These are phyloP conservation scores for Anoplophora glabripennis DNA, from an alignment of 1,140 invertebrate species.

Conservation along the genomic window DNA sequence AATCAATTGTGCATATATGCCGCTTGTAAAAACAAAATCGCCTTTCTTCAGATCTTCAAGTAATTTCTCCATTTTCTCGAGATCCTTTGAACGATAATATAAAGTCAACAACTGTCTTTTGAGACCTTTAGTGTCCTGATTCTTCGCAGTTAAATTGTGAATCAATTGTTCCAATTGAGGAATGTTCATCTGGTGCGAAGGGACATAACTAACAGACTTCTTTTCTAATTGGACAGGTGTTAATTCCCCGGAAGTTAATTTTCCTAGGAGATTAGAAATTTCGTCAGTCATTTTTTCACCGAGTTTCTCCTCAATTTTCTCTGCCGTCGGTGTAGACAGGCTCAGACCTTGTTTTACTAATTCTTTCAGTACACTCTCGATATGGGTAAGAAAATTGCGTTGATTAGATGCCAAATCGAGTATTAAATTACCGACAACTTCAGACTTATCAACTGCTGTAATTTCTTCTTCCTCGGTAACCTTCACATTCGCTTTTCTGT, in stretches of 20 bases:
- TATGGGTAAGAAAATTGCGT: constrained; percentile 34
- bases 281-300: constrained; percentile 60
- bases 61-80: constrained; percentile 57
- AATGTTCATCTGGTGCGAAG: constrained; percentile 43
- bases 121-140: constrained; percentile 53
- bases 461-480: constrained; percentile 26
- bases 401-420: constrained; percentile 46
- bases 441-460: constrained; percentile 33
- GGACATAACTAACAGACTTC: constrained; percentile 36
- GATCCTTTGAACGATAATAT: constrained; percentile 62
- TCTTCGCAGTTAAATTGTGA: constrained; percentile 52
- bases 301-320: constrained; percentile 59
- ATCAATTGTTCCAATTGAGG: constrained; percentile 56
- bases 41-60: constrained; percentile 47
- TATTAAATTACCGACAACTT: constrained; percentile 54
- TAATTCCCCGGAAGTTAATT: constrained; percentile 63
- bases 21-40: constrained; percentile 56
- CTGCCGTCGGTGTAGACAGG: constrained; percentile 57
- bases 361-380: constrained; percentile 51
- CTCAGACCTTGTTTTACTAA: constrained; percentile 62
- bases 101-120: constrained; percentile 60
- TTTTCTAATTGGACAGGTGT: constrained; percentile 51
- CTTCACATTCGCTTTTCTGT: constrained; percentile 27
- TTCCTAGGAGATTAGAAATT: constrained; percentile 59
- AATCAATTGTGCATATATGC: constrained; percentile 59